phyloP scores from a whole-genome alignment of 2,797 vertebrate genomes.

The Danio choprae region DNA sequence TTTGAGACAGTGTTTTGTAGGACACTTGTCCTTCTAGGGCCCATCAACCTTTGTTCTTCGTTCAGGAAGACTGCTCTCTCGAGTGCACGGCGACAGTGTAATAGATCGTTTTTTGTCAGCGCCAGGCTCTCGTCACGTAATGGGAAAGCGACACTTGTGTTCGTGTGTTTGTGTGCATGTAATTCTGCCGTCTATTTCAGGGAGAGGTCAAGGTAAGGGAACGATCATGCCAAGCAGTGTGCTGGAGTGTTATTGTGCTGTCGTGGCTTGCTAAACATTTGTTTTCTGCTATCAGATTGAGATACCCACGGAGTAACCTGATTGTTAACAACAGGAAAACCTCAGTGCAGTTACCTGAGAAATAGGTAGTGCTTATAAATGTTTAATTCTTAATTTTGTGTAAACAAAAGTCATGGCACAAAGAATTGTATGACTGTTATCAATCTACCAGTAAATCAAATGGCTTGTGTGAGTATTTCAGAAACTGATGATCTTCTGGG shows the following conservation, averaged over 20 bases:
- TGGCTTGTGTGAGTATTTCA: not conserved
- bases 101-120: constrained; percentile 73
- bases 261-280: constrained; percentile 73
- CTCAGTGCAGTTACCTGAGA: constrained; percentile 50
- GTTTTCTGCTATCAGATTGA: constrained; percentile 68
- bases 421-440: not conserved
- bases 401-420: not conserved
- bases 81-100: constrained; percentile 69
- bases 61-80: constrained; percentile 76
- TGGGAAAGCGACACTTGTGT: constrained; percentile 68
- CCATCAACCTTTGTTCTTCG: constrained; percentile 72
- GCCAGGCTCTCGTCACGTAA: constrained; percentile 76
- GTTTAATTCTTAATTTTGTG: not conserved
- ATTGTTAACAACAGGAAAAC: constrained; percentile 63
- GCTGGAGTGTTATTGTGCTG: constrained; percentile 63
- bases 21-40: constrained; percentile 77
- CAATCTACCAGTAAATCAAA: not conserved
- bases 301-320: constrained; percentile 58
- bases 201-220: constrained; percentile 65
- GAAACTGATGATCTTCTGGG: too few species aligned
- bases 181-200: constrained; percentile 54
- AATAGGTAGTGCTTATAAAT: not conserved
- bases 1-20: constrained; percentile 74
- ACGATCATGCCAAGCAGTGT: constrained; percentile 36
- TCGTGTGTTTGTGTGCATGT: constrained; percentile 53